Base-by-base conservation (phyloP, 2,888 invertebrate species). In the Clitarchus hookeri region DNA sequence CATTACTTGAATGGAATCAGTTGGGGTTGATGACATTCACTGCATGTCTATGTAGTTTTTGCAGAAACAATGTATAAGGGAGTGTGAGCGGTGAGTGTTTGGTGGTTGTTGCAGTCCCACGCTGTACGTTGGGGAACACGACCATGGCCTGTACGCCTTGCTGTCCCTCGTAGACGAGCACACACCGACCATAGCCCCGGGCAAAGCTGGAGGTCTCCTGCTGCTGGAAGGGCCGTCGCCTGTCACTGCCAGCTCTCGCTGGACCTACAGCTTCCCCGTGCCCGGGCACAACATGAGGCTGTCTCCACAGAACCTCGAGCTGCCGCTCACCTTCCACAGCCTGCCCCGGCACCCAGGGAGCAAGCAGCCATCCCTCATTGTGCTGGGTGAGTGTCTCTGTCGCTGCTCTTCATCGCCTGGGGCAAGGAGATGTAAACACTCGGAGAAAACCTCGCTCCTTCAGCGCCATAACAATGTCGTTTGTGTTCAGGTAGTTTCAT, bases 91-190 rank as follows among this genome's bases (percentile, higher is more conserved):
- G 36, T 36, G 9, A 48, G 3, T 0, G 19, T 1, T 65, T 48
- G 11, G 88, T 88, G 88, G 89, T 88, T 86, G 89, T 93, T 93
- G 88, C 92, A 98, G 98, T 89, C 96, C 97, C 86, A 97, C 98
- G 0, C 92, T 99, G 54, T 99, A 98, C 91, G 95, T 99, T 87
- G 99, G 99, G 0, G 97, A 98, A 90, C 95, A 95, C 90, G 93
- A 94, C 87, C 94, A 96, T 90, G 98, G 98, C 0, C 92, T 98
- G 0, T 99, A 98, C 92, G 99, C 99, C 0, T 91, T 99, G 85
- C 97, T 98, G 0, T 97, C 98, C 0, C 92, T 98, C 44, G 98
- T 98, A 0, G 98, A 99, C 92, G 97, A 98, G 89, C 95, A 96
- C 88, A 96, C 97, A 6, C 96, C 97, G 19, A 96, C 97, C 12